Base-by-base conservation (phyloP, 2,888 invertebrate species). In the Folsomia manolachei region DNA sequence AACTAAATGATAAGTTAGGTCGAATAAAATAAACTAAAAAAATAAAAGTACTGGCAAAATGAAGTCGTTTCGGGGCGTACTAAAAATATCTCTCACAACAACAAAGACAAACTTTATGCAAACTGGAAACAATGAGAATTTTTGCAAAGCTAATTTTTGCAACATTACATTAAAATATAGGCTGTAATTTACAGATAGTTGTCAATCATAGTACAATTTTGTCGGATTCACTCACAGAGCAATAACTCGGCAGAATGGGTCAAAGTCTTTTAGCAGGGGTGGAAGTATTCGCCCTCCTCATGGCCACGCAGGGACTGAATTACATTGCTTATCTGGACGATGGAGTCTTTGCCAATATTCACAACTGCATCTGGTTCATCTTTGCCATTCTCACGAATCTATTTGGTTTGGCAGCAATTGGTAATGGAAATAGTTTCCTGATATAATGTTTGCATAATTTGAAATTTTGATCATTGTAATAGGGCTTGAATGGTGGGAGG, bases 291-390 rank as follows among this genome's bases (percentile, higher is more conserved):
- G 66, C 66, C 11, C 24, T 52, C 23, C 7, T 27, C 19, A 52
- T 52, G 19, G 25, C 66, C 4, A 23, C 19, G 1, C 21, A 66
- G 18, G 66, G 66, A 7, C 66, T 66, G 18, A n/a, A 52, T 2
- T 21, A 19, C 53, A 51, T 52, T 4, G 14, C 21, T 14, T 52
- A 11, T 51, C 9, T 23, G 25, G 53, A 66, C 24, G 25, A 19
- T 23, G 66, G 53, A 2, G 2, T 52, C 27, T 23, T 52, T 19
- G 52, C 66, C 2, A 52, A n/a, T 9, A 7, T 66, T 18, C 66
- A 66, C 53, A 66, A 66, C 25, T 52, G 23, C 7, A 7, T 66
- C 23, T 66, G 66, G 66, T 66, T 66, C 66, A 21, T 66, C 51
- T 66, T 66, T 25, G 66, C 52, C 2, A 52, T 51, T 2, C 18